Evolutionary conservation across 2,888 invertebrate species (phyloP).

Genomic region (Nematopogon swammerdamellus): DNA sequence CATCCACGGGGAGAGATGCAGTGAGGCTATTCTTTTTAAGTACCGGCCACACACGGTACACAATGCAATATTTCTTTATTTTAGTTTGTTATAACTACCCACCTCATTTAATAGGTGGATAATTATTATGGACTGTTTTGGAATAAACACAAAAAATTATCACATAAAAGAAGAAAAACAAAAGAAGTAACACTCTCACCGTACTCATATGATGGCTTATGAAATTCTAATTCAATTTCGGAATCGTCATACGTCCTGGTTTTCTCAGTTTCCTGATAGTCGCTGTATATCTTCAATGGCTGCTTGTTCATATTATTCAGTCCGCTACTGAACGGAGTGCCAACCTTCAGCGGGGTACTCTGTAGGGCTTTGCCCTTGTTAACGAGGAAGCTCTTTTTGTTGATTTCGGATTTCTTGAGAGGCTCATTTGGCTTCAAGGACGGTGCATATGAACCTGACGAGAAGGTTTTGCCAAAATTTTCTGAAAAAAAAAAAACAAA

Average conservation of each 20-base stretch:
- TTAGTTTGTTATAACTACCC: too few relatives aligned
- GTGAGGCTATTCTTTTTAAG: too few relatives aligned
- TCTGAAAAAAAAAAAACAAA: slow-evolving; percentile 26
- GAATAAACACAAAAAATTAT: too few relatives aligned
- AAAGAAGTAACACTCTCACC: too few relatives aligned
- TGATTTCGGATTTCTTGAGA: slow-evolving; percentile 28
- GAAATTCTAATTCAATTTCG: neutral
- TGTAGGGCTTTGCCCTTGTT: slow-evolving; percentile 37
- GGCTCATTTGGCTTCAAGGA: slow-evolving; percentile 39
- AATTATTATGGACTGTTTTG: too few relatives aligned
- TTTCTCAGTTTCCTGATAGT: neutral
- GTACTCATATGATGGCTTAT: neutral
- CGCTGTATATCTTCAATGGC: neutral
- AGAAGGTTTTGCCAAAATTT: slow-evolving; percentile 35
- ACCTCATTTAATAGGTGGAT: too few relatives aligned
- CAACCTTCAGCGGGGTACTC: slow-evolving; percentile 22
- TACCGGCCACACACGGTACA: too few relatives aligned
- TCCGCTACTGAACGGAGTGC: neutral
- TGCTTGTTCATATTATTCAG: neutral
- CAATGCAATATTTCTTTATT: too few relatives aligned
- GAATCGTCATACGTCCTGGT: neutral
- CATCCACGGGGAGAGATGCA: too few relatives aligned
- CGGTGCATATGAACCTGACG: slow-evolving; percentile 15
- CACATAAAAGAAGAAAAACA: too few relatives aligned
- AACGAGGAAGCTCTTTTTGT: slow-evolving; percentile 36